A percentile compares a stretch with the other conserved stretches of the same genome.
phyloP scores from a whole-genome alignment of 2,113 vertebrate species.

The Gallinago undulata region DNA sequence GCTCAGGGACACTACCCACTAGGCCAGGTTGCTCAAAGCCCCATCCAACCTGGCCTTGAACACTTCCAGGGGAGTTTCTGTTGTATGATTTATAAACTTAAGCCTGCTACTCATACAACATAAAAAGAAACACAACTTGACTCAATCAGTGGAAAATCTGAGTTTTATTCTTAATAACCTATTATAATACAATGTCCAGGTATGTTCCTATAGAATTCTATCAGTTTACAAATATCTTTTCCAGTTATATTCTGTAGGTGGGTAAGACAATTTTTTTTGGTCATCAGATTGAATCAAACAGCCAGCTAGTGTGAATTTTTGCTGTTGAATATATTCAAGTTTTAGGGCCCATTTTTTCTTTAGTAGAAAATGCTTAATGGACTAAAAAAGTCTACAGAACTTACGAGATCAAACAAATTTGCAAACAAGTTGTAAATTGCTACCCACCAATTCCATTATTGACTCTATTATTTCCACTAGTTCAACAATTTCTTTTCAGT shows the following conservation, averaged over 20 bases:
- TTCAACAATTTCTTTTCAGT: not conserved
- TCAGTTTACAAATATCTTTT: not conserved
- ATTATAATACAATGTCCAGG: not conserved
- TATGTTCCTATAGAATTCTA: not conserved
- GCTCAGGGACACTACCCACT: too few relatives aligned
- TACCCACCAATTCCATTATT: not conserved
- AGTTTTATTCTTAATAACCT: not conserved
- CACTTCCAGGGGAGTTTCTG: too few relatives aligned
- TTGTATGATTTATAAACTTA: not conserved
- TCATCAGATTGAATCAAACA: not conserved
- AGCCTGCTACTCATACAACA: not conserved
- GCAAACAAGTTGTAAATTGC: not conserved
- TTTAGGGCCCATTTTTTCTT: not conserved
- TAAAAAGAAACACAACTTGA: not conserved
- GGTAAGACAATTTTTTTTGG: not conserved
- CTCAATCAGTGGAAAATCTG: not conserved
- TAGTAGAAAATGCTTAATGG: not conserved
- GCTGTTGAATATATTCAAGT: rapidly evolving
- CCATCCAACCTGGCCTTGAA: too few relatives aligned
- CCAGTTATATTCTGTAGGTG: not conserved
- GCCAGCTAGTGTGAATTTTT: not conserved
- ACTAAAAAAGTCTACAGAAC: not conserved
- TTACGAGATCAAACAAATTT: not conserved
- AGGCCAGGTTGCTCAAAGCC: too few relatives aligned
- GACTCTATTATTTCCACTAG: not conserved